Base-by-base conservation (phyloP, 2,113 vertebrate genomes). In the Pomatostomus ruficeps region DNA sequence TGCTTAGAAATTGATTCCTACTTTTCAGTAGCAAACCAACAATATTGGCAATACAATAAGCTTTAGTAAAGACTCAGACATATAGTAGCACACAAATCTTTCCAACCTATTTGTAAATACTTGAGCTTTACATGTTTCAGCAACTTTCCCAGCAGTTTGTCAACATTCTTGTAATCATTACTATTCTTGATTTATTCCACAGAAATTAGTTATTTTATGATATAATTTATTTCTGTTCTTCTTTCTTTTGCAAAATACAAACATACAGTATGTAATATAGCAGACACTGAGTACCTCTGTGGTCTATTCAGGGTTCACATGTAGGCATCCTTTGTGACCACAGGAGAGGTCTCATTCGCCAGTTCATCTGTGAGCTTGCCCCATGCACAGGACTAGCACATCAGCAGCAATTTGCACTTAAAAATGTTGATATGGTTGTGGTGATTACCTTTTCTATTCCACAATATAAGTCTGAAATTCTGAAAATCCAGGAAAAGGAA, bases 1-100 rank as follows among this genome's bases (percentile, higher is more conserved):
- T 86, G 63, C 23, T 91, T 78, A 74, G 59, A 79, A 94, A 90
- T 38, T 54, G 58, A 92, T 92, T 88, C 28, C 42, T 76, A 31
- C 17, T 93, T 90, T 93, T 76, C 75, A 61, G 46, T 21, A 70
- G 76, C 58, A 76, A 42, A 42, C 10, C 33, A 86, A 46, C 8
- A 93, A 43, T 28, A 85, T 0, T 16, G 12, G 52, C 91, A 92
- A n/a, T 72, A 38, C 67, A 61, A 57, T 52, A 68, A 76, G 31
- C 45, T 80, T 61, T 33, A 70, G 25, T 62, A 77, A 92, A 80
- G 33, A 58, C 31, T 62, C 35, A 79, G 33, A 68, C 58, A 57
- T 61, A 73, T 10, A 23, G 22, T 28, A 83, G 25, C 14, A 88
- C 16, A 76, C 42, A 86, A 76, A 80, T 79, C 76, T 88, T 95